Base-by-base conservation (phyloP, 2,113 vertebrate genomes). In the Stegastes partitus region DNA sequence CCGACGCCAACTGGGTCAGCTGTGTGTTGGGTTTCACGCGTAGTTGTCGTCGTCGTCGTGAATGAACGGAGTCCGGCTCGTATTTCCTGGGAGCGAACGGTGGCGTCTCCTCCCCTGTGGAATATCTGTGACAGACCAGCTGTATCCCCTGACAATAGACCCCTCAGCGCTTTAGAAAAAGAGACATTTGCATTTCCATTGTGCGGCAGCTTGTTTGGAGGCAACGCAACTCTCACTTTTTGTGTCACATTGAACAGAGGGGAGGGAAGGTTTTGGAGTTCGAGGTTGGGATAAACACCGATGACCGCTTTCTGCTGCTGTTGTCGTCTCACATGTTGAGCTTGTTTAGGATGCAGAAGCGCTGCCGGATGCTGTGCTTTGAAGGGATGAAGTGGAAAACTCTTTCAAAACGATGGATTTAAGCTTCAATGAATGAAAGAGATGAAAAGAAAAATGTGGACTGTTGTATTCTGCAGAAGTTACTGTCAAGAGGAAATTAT, bases 131-230 rank as follows among this genome's bases (percentile, higher is more conserved):
- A 78, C 77, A 45, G 79, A 62, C 39, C 82, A 78, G 87, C 87
- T 88, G 85, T 71, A 53, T 74, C 77, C 73, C 67, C 54, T 56
- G 84, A 90, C 87, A 93, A 92, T 65, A 68, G 66, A 42, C 59
- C 82, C 31, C 26, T 74, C 70, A 7, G 58, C 49, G 31, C 85
- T 72, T 68, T 62, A 81, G 12, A 69, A 67, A 86, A 25, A 72
- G 22, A 21, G 31, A 73, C 74, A 89, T 90, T 92, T 77, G 86
- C 83, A 90, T 91, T 81, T 87, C 54, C 19, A 74, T 91, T 91
- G 85, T 89, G 67, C 57, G 14, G 59, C 16, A 53, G 53, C 72
- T 62, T 73, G 78, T 86, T 75, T 58, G 53, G 66, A 74, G 34
- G 76, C 51, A 57, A 15, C 25, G 2, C 44, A 67, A 23, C 68